A percentile compares a stretch with the other conserved stretches of the same genome.
Conservation (phyloP, 2,113 vertebrate genomes). For the Porphyrio hochstetteri region DNA sequence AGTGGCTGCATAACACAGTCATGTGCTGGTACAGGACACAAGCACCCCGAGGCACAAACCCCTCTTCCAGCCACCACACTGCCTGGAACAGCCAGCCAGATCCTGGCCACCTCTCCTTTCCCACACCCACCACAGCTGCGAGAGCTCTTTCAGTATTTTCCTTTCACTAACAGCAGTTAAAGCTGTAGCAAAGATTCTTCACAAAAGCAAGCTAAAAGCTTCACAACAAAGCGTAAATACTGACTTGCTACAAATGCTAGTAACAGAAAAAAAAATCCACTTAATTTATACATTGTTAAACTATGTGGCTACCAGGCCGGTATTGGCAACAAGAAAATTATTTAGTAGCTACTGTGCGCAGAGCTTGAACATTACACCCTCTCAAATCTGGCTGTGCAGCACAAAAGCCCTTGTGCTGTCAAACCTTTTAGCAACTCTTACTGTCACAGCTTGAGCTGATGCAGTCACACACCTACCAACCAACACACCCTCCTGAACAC, state of each 20-base stretch:
- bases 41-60: background rate
- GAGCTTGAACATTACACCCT: background rate
- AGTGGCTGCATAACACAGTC: background rate
- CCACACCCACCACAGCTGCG: background rate
- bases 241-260: background rate
- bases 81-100: background rate
- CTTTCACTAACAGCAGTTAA: background rate
- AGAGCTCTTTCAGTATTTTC: background rate
- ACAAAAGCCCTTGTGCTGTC: background rate
- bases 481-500: background rate
- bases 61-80: background rate
- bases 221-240: background rate
- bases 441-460: background rate
- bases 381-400: background rate
- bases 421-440: background rate
- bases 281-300: background rate
- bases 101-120: background rate
- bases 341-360: background rate
- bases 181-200: background rate
- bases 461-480: background rate
- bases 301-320: background rate
- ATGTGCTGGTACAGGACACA: background rate
- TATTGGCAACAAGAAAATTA: background rate
- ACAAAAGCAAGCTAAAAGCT: background rate
- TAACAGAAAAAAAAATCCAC: slow-evolving; percentile 17